phyloP scores from a whole-genome alignment of 2,113 vertebrate species.

The Empidonax alnorum region DNA sequence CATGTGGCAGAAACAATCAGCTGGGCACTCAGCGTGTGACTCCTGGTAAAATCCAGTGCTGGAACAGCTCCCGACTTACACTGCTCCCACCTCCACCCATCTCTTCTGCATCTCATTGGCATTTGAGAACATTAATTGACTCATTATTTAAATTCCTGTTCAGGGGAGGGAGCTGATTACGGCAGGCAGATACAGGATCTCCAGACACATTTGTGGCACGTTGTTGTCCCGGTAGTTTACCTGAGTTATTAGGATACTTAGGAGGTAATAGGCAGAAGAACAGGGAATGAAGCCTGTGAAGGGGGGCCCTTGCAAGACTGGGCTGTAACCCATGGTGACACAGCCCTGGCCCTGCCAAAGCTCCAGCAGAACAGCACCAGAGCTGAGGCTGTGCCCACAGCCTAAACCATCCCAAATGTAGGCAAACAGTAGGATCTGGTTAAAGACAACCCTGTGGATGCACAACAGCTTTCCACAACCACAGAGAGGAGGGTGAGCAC shows the following conservation, averaged over 20 bases:
- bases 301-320: not conserved
- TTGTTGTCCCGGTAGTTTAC: constrained; percentile 82
- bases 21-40: constrained; percentile 62
- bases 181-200: constrained; percentile 87
- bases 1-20: constrained; percentile 73
- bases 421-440: not conserved
- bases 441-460: not conserved
- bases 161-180: constrained; percentile 86
- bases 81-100: constrained; percentile 67
- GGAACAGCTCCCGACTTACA: constrained; percentile 71
- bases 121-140: constrained; percentile 94
- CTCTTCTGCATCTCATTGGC: constrained; percentile 86
- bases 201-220: constrained; percentile 76
- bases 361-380: not conserved
- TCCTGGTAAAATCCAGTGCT: constrained; percentile 78
- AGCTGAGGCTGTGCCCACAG: not conserved
- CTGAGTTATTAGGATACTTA: constrained; percentile 84
- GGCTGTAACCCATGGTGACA: not conserved
- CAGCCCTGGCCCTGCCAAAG: not conserved
- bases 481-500: not conserved
- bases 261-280: constrained; percentile 68
- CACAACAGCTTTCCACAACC: fast-evolving
- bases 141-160: constrained; percentile 91
- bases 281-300: not conserved
- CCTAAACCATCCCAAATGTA: not conserved